Evolutionary conservation across 2,113 vertebrate genomes (phyloP).

Genomic region (Machaerirhynchus nigripectus): DNA sequence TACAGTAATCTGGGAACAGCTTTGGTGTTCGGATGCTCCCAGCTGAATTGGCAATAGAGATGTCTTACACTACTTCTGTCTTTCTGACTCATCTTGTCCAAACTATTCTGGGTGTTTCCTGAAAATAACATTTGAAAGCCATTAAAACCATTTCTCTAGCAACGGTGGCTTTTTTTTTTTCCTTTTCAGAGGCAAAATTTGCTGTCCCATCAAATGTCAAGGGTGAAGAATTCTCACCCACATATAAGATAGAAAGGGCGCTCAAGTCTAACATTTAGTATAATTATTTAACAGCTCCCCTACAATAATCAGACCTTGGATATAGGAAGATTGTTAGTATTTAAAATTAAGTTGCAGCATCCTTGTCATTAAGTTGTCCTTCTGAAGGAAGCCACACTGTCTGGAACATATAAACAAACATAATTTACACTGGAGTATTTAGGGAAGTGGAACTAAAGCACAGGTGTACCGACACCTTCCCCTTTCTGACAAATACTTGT

Average conservation of each 20-base stretch:
- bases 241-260: not conserved
- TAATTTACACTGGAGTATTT: not conserved
- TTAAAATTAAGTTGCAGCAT: not conserved
- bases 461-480: accelerated
- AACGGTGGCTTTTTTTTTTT: not conserved
- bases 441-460: conserved; percentile 14
- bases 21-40: not conserved
- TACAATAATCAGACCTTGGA: not conserved
- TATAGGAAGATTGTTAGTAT: not conserved
- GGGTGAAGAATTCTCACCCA: not conserved
- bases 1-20: not conserved
- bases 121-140: not conserved
- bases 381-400: not conserved
- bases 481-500: not conserved
- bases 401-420: conserved; percentile 24
- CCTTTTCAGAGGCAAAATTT: not conserved
- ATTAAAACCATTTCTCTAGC: not conserved
- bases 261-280: not conserved
- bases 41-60: not conserved
- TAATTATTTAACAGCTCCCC: not conserved
- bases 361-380: not conserved
- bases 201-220: not conserved
- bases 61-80: not conserved
- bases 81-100: not conserved
- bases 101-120: not conserved